Evolutionary conservation across 35 echinoderm and acorn worm genomes (phyloP), one percentile per base, ranked within the genome.

Genomic region (Patiria miniata): DNA sequence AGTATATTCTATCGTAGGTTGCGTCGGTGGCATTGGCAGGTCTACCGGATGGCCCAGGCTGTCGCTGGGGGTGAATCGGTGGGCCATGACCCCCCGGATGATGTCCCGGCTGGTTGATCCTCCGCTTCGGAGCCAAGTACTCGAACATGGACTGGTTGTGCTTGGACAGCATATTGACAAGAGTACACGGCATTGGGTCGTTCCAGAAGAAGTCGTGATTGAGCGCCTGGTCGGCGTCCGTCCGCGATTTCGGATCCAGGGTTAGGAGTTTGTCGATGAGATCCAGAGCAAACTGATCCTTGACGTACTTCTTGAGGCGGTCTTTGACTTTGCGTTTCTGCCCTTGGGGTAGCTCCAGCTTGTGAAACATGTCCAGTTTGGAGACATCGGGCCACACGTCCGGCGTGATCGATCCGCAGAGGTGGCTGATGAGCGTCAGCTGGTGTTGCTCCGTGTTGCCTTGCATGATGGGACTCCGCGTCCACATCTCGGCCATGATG

Each of bases 401-500:
- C 28, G 96, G 77, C 26, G 86, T 83, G 17, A 99, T 90, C 4
- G 96, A 94, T 2, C 96, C 96, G 78, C 96, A 99, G 4, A 99
- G 77, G 56, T 99, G 89, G 16, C 86, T 87, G 37, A 99, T 99
- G 1, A 98, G 80, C 12, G 92, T 99, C 54, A 99, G 83, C 38
- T 99, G 95, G 76, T 99, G 96, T 33, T 99, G 96, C 65, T 99
- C 96, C 6, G 96, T 92, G 80, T 94, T 99, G 10, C 96, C 96
- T 81, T 99, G 92, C 92, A 94, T 99, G 50, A 99, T 99, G 33
- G 96, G 96, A 77, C 89, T 99, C 16, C 96, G 59, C 2, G 96
- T 99, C 96, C 96, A 99, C 96, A 99, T 99, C 59, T 99, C 96
- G 0, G 96, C 96, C 90, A 99, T 92, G 54, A 99, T 95, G 79